phyloP scores from a whole-genome alignment of 2,888 invertebrate genomes.

The Brachypterus glaber region DNA sequence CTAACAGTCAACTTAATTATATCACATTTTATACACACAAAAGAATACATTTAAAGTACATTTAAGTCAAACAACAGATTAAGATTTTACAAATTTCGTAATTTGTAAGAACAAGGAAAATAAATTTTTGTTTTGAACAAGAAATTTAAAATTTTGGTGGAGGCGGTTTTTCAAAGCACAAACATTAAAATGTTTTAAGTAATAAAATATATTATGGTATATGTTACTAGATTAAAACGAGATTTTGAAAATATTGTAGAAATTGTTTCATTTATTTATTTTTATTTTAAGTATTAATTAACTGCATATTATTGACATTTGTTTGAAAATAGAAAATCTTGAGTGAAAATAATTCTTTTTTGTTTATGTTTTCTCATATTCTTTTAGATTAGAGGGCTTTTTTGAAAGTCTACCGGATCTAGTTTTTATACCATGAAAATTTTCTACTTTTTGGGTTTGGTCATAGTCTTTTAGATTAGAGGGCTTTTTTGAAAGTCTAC shows the following conservation, averaged over 20 bases:
- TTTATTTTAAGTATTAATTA: too few relatives aligned
- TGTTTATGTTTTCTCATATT: neutral
- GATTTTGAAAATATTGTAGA: neutral
- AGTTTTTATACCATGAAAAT: too few relatives aligned
- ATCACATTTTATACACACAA: neutral
- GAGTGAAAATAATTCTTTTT: too few relatives aligned
- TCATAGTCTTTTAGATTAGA: neutral
- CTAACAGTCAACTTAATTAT: neutral
- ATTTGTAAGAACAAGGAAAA: too few relatives aligned
- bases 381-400: neutral
- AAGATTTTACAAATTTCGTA: too few relatives aligned
- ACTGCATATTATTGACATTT: too few relatives aligned
- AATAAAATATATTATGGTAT: neutral
- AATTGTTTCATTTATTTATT: too few relatives aligned
- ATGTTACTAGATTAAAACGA: neutral
- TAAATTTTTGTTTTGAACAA: too few relatives aligned
- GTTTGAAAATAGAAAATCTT: too few relatives aligned
- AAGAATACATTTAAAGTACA: neutral
- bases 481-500: neutral
- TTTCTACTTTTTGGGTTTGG: neutral
- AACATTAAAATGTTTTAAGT: too few relatives aligned
- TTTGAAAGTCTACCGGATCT: neutral
- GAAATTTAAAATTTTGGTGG: too few relatives aligned
- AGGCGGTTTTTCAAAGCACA: too few relatives aligned
- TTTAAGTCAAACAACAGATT: neutral